These are phyloP conservation scores for Temnopleurus reevesii DNA, from an alignment of 53 echinoderm and acorn worm genomes.

Conservation along the genomic window DNA sequence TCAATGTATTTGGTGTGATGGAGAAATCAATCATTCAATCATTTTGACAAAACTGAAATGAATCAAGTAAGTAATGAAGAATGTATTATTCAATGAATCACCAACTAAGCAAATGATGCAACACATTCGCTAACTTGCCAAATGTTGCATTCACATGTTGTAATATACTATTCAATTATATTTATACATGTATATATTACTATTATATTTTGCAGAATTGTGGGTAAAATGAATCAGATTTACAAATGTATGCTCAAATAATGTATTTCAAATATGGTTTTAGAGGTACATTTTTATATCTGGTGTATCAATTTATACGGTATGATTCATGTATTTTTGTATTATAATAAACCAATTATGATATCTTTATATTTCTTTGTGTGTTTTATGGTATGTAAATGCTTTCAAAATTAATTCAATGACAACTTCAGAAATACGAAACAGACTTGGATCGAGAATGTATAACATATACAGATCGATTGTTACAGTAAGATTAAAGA, in stretches of 20 bases:
- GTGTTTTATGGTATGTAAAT: neutral
- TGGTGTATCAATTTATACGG: neutral
- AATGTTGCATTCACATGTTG: neutral
- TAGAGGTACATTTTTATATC: neutral
- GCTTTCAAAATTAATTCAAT: neutral
- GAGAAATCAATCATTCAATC: neutral
- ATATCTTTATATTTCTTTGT: neutral
- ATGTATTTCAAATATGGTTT: neutral
- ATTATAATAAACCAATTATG: neutral
- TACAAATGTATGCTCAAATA: neutral
- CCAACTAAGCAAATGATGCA: neutral
- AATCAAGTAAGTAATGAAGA: neutral
- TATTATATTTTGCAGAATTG: neutral
- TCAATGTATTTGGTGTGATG: neutral
- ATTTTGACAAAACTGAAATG: slow-evolving; percentile 2
- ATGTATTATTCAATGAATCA: neutral
- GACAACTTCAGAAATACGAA: no score
- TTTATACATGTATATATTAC: neutral
- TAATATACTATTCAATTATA: slow-evolving; percentile 3
- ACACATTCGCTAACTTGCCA: slow-evolving; percentile 2
- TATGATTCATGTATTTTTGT: slow-evolving; percentile 9
- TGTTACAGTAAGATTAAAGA: no score
- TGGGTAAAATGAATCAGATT: neutral
- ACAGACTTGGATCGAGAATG: no score
- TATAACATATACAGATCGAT: no score